A percentile compares a stretch with the other conserved stretches of the same genome.
These are phyloP conservation scores for Cheumatopsyche charites DNA, from an alignment of 1,140 invertebrate species.

Conservation along the genomic window DNA sequence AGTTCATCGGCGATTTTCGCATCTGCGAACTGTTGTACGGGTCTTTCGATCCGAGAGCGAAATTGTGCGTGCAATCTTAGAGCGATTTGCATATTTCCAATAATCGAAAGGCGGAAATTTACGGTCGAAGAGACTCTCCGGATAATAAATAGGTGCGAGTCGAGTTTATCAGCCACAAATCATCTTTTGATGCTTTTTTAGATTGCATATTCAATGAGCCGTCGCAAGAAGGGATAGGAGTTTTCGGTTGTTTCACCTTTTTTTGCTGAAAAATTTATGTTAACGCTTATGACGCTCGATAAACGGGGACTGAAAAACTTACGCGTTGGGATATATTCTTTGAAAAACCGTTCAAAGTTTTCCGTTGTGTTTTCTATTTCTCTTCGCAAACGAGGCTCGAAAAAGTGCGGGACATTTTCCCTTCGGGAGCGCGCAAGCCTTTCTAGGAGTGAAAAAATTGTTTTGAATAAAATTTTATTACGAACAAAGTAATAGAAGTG, in stretches of 20 bases:
- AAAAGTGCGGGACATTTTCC: too few relatives aligned
- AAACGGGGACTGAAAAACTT: constrained; percentile 7
- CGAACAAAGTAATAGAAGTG: too few relatives aligned
- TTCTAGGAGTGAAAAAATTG: too few relatives aligned
- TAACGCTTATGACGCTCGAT: neutral
- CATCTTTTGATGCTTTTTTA: neutral
- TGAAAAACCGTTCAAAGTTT: constrained; percentile 9
- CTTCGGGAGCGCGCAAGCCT: too few relatives aligned
- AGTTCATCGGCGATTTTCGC: too few relatives aligned
- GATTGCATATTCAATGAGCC: constrained; percentile 23
- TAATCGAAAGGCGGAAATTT: neutral
- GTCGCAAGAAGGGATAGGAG: neutral
- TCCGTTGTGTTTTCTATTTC: neutral
- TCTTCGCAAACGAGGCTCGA: neutral
- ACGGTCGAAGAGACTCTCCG: neutral
- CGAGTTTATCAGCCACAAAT: neutral
- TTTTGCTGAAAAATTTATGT: constrained; percentile 14
- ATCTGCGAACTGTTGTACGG: too few relatives aligned
- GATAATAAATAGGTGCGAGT: constrained; percentile 6
- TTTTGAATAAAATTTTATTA: too few relatives aligned
- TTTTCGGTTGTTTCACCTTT: too few relatives aligned
- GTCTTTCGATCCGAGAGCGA: too few relatives aligned
- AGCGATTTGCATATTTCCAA: neutral
- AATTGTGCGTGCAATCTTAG: neutral
- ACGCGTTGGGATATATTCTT: neutral